A percentile compares a stretch with the other conserved stretches of the same genome.
Evolutionary conservation across 2,113 vertebrate genomes (phyloP).

Genomic region (Ornithorhynchus anatinus): DNA sequence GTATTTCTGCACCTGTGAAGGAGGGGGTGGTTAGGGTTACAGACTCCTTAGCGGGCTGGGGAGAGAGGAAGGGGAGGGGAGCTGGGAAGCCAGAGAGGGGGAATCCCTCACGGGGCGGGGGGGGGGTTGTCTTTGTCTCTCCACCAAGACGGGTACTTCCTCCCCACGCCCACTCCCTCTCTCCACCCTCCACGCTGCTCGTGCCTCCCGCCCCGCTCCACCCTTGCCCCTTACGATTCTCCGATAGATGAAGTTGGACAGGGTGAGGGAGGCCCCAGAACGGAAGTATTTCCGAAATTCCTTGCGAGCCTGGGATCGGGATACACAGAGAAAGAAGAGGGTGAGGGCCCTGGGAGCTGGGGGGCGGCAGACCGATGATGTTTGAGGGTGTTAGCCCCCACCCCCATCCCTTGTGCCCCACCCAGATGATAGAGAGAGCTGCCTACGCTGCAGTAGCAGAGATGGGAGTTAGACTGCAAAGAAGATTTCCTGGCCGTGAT

Average conservation of each 20-base stretch:
- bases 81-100: background rate
- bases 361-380: background rate
- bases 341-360: background rate
- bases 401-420: constrained; percentile 52
- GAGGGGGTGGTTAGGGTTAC: no score
- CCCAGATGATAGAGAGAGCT: constrained; percentile 44
- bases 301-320: constrained; percentile 65
- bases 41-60: no score
- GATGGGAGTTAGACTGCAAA: rapidly evolving
- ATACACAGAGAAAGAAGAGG: background rate
- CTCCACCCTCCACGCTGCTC: background rate
- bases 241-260: constrained; percentile 73
- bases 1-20: constrained; percentile 61
- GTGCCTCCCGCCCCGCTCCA: background rate
- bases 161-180: background rate
- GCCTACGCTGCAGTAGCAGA: no score
- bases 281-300: constrained; percentile 73
- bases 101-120: background rate
- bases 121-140: no score
- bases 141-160: no score
- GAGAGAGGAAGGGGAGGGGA: background rate
- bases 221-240: constrained; percentile 60
- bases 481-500: background rate
- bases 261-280: constrained; percentile 41
- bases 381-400: background rate